Evolutionary conservation across 2,888 invertebrate species (phyloP), one percentile per base, ranked within the genome.

Genomic region (Orchesella flavescens): DNA sequence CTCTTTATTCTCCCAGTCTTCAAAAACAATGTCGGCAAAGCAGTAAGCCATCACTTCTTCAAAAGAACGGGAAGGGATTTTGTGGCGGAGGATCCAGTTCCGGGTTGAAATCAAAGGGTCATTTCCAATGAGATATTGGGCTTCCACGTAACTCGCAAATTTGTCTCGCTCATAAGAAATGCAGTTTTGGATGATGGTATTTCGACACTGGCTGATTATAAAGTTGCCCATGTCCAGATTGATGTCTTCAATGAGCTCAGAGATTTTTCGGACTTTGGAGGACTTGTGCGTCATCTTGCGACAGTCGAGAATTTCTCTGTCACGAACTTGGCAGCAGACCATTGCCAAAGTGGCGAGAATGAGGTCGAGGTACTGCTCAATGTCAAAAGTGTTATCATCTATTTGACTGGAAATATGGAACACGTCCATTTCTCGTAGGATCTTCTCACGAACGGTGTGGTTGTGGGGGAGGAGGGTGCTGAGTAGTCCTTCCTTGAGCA

Each of bases 181-280:
- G 86, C 97, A 97, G 89, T 96, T 95, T 43, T 95, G 94, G 86
- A 97, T 94, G 24, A 99, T 95, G 89, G 95, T 95, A 0, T 96
- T 97, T 76, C 96, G 92, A 74, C 97, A 94, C 91, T 96, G 94
- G 21, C 95, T 94, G 69, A 99, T 94, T 57, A 97, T 93, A 82
- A 96, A 98, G 91, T 99, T 99, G 0, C 98, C 97, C 93, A 99
- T 93, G 90, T 99, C 99, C 87, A 98, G 91, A 89, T 95, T 96
- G 94, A 99, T 95, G 46, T 97, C 91, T 86, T 97, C 96, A 87
- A 99, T 91, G 88, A 91, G 91, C 89, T 96, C 95, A 86, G 96
- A 91, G 83, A 96, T 95, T 13, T 94, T 94, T 89, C 93, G 94
- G 91, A 92, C 92, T 19, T 91, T 87, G 87, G 92, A 91, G 59